Evolutionary conservation across 2,113 vertebrate species (phyloP).

Genomic region (Pygoscelis adeliae): DNA sequence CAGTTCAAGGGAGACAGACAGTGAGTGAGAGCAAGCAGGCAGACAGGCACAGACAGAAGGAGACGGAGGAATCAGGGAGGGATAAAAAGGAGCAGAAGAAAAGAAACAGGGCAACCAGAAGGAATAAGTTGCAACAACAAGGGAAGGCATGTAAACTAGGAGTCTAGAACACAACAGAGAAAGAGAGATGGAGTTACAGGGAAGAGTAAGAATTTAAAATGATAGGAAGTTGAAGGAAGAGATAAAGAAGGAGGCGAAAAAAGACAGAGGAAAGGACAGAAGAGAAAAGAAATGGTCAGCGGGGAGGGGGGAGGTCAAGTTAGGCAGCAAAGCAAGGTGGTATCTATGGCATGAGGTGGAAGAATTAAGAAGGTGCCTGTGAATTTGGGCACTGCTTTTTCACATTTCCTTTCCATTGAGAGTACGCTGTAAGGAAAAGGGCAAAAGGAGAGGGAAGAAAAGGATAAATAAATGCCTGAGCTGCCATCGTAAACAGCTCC

Average conservation of each 20-base stretch:
- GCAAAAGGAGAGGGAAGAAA: not conserved
- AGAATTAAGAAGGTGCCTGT: not conserved
- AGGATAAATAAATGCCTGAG: not conserved
- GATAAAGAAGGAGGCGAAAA: not conserved
- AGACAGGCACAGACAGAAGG: not conserved
- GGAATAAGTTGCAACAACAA: not conserved
- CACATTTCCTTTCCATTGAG: not conserved
- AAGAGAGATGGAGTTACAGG: not conserved
- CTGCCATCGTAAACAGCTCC: not conserved
- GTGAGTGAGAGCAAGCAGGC: constrained; percentile 14
- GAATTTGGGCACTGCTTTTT: not conserved
- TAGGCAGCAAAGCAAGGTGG: not conserved
- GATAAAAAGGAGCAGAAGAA: not conserved
- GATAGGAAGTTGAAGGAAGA: not conserved
- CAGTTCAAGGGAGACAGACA: constrained; percentile 57
- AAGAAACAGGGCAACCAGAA: not conserved
- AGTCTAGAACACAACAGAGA: not conserved
- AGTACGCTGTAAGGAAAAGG: not conserved
- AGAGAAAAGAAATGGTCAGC: not conserved
- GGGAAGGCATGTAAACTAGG: not conserved
- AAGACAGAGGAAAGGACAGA: not conserved
- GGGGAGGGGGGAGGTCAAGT: not conserved
- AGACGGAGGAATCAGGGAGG: not conserved
- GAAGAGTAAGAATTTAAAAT: not conserved
- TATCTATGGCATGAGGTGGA: not conserved